Conservation (phyloP, 2,113 vertebrate species). For the Engraulis encrasicolus region DNA sequence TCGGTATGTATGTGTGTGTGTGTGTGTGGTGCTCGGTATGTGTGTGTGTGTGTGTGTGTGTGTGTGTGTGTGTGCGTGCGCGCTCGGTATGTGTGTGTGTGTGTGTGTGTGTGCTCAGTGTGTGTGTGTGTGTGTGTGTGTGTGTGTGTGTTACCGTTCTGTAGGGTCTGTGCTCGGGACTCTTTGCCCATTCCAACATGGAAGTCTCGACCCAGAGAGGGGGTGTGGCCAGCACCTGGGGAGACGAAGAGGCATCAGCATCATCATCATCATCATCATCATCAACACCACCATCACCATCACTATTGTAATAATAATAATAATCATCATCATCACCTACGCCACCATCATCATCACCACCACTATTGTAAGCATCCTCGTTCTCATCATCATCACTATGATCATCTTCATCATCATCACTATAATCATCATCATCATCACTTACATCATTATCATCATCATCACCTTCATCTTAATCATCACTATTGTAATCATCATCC, state of each 20-base stretch:
- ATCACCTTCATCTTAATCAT: too few species aligned
- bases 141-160: slow-evolving; percentile 80
- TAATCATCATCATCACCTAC: too few species aligned
- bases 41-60: not conserved
- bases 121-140: slow-evolving; percentile 29
- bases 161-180: slow-evolving; percentile 90
- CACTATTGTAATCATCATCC: not conserved
- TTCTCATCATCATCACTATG: not conserved
- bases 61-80: too few species aligned
- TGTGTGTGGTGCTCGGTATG: too few species aligned
- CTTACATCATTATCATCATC: too few species aligned
- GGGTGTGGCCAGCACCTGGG: slow-evolving; percentile 79
- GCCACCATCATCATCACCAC: not conserved
- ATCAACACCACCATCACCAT: not conserved
- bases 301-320: too few species aligned
- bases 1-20: too few species aligned
- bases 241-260: not conserved
- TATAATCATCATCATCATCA: too few species aligned
- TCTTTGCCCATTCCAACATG: slow-evolving; percentile 84
- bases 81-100: too few species aligned
- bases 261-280: not conserved
- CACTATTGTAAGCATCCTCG: not conserved
- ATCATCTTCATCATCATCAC: not conserved
- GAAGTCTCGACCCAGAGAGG: slow-evolving; percentile 83
- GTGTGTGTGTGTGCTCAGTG: slow-evolving; percentile 32